Conservation (phyloP, 2,113 vertebrate species). For the Neolamprologus sp. region DNA sequence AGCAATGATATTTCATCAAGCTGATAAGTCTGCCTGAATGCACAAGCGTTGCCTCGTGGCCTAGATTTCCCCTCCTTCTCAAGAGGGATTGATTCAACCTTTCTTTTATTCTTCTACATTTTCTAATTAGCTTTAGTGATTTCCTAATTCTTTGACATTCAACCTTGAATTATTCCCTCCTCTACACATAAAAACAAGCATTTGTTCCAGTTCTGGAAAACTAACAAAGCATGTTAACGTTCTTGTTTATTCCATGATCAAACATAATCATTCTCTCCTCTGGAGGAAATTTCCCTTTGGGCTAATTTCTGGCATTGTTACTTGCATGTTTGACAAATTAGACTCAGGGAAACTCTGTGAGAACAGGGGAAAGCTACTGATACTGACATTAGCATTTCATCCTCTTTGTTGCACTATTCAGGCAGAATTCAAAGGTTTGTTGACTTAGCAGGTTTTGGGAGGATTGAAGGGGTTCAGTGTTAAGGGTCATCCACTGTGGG, state of each 20-base stretch:
- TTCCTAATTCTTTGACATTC: slow-evolving; percentile 63
- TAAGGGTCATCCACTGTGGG: slow-evolving; percentile 31
- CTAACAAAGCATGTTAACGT: slow-evolving; percentile 66
- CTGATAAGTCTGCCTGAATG: slow-evolving; percentile 10
- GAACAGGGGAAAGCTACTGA: not conserved
- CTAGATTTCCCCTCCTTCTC: slow-evolving; percentile 41
- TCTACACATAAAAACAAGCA: slow-evolving; percentile 43
- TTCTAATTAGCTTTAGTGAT: slow-evolving; percentile 59
- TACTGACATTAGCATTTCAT: slow-evolving; percentile 45
- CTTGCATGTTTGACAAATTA: slow-evolving; percentile 64
- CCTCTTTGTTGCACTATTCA: slow-evolving; percentile 1
- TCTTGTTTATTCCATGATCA: slow-evolving; percentile 72
- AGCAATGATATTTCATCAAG: slow-evolving; percentile 34
- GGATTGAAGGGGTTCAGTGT: slow-evolving; percentile 26
- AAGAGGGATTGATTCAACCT: slow-evolving; percentile 56
- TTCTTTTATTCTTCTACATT: slow-evolving; percentile 48
- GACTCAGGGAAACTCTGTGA: slow-evolving; percentile 28
- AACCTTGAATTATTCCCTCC: slow-evolving; percentile 67
- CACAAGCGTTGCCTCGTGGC: slow-evolving; percentile 5
- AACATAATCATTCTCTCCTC: slow-evolving; percentile 61
- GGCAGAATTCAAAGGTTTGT: slow-evolving; percentile 52
- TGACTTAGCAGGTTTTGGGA: slow-evolving; percentile 51
- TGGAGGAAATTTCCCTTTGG: slow-evolving; percentile 55
- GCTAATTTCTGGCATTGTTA: slow-evolving; percentile 60
- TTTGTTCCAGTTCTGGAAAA: slow-evolving; percentile 60